Base-by-base conservation (phyloP, 2,113 vertebrate genomes). In the Colinus virginianus region DNA sequence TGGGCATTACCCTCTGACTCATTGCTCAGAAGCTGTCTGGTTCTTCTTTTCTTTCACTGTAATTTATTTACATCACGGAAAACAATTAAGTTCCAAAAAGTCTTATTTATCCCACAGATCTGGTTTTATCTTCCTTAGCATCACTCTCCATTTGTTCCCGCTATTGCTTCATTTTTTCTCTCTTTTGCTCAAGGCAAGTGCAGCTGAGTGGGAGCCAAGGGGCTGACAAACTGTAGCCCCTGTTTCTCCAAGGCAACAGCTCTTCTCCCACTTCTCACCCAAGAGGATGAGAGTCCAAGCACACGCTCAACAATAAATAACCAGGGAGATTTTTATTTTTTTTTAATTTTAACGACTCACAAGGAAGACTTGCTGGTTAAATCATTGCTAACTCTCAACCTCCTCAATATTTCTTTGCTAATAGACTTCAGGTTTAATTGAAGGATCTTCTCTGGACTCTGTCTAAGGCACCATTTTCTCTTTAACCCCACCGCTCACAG, bases 391-490 rank as follows among this genome's bases (percentile, higher is more conserved):
- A 95, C 97, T 96, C 96, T 97, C 97, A 97, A 96, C 97, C 97
- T 97, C 96, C 97, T 96, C 96, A 97, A 97, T 97, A 97, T 97
- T 97, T 97, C 97, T 97, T 97, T 95, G 97, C 97, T 97, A 97
- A 97, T 97, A 97, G 97, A 97, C 97, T 97, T 97, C 97, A 97
- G 91, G 96, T 97, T 97, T 97, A 97, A 97, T 97, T 97, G 97
- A 97, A 97, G 97, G 97, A 97, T 97, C 97, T 97, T 97, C 97
- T 97, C 97, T 97, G 97, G 97, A 97, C 97, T 97, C 97, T 96
- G 96, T 96, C 97, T 97, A 96, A 97, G 94, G 96, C 95, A 97
- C 95, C 94, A 94, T 97, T 97, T 96, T 96, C 96, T 97, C 97
- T 97, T 97, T 97, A 97, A 97, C 97, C 97, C 97, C 96, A 97